phyloP scores from a whole-genome alignment of 2,113 vertebrate genomes.

The Tympanuchus pallidicinctus region DNA sequence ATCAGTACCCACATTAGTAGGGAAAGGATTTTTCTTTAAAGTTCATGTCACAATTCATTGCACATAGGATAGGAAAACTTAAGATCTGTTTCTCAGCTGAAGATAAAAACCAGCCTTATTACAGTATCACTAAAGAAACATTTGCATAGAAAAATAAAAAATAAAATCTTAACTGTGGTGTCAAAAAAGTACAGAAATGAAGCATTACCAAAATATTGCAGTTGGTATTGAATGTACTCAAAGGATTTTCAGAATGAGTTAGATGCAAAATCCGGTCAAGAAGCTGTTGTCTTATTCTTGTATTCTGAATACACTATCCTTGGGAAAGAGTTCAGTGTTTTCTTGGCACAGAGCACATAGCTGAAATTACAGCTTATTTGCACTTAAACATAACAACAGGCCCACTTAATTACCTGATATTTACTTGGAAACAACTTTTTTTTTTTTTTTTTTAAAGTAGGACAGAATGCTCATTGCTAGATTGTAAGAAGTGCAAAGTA shows the following conservation, averaged over 20 bases:
- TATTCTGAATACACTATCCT: not conserved
- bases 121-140: not conserved
- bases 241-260: not conserved
- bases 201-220: not conserved
- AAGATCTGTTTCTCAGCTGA: not conserved
- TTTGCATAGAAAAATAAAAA: not conserved
- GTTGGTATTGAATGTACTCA: not conserved
- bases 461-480: not conserved
- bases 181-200: not conserved
- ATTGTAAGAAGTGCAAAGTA: not conserved
- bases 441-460: not conserved
- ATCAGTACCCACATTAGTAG: not conserved
- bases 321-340: not conserved
- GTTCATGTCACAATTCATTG: not conserved
- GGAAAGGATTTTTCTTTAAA: not conserved
- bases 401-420: not conserved
- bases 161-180: not conserved
- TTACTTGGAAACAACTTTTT: not conserved
- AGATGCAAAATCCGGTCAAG: not conserved
- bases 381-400: not conserved
- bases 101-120: not conserved
- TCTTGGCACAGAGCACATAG: not conserved
- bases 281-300: not conserved
- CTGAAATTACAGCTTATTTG: constrained; percentile 6
- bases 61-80: not conserved